Conservation (phyloP, 2,888 invertebrate genomes). For the Parapristionchus giblindavisi region DNA sequence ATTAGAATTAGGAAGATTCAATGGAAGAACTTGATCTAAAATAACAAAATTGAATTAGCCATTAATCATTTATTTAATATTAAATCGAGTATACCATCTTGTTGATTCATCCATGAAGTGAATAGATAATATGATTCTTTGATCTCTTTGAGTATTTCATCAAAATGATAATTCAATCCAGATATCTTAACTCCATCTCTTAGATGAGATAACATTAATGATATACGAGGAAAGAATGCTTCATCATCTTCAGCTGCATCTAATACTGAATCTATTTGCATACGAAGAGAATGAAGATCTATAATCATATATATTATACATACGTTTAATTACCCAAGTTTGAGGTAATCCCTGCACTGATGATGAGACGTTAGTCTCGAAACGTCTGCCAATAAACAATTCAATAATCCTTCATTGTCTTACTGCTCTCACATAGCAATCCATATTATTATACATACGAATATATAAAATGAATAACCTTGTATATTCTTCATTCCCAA, state of each 20-base stretch:
- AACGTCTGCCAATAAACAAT: too few relatives aligned
- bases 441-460: too few relatives aligned
- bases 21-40: slow-evolving; percentile 15
- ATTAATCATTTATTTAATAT: background rate
- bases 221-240: slow-evolving; percentile 10
- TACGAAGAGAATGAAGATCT: slow-evolving; percentile 26
- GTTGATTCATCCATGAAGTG: slow-evolving; percentile 21
- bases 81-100: background rate
- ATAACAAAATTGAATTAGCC: background rate
- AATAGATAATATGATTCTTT: slow-evolving; percentile 11
- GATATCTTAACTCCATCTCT: slow-evolving; percentile 19
- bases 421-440: too few relatives aligned
- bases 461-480: background rate
- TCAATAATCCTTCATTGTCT: too few relatives aligned
- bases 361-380: too few relatives aligned
- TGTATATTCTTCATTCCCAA: background rate
- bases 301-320: too few relatives aligned
- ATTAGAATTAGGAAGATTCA: background rate
- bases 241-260: slow-evolving; percentile 17
- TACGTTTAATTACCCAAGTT: too few relatives aligned
- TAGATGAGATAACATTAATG: slow-evolving; percentile 2
- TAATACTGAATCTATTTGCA: slow-evolving; percentile 24
- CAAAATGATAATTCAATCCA: background rate
- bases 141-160: slow-evolving; percentile 1
- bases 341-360: too few relatives aligned